Percentiles rank a stretch among this genome's conserved stretches.
Evolutionary conservation across 2,888 invertebrate species (phyloP).

Genomic region (Vanessa cardui): DNA sequence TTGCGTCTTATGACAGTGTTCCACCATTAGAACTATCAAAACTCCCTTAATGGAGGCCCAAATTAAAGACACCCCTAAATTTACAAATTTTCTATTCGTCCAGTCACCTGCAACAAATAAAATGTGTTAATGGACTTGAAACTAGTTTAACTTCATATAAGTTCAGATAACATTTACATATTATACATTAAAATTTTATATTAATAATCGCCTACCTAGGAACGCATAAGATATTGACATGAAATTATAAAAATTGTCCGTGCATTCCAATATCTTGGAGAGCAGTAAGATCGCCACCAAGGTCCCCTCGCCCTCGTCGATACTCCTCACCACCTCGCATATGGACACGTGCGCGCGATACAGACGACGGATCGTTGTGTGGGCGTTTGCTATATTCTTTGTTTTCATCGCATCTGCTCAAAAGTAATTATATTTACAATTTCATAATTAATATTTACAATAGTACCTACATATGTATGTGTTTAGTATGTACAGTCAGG

Average conservation of each 20-base stretch:
- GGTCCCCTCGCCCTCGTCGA: neutral
- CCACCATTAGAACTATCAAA: neutral
- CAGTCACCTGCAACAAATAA: neutral
- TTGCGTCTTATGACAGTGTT: conserved; percentile 5
- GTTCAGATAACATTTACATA: too few relatives aligned
- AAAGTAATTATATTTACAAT: too few relatives aligned
- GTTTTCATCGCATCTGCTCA: neutral
- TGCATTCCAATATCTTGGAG: neutral
- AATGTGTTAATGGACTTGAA: too few relatives aligned
- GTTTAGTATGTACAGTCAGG: too few relatives aligned
- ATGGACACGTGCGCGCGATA: neutral
- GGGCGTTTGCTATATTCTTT: neutral
- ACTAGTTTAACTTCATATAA: too few relatives aligned
- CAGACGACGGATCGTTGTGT: neutral
- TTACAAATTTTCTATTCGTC: neutral
- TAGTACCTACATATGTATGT: too few relatives aligned
- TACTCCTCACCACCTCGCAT: neutral
- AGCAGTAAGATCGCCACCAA: neutral
- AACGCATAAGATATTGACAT: too few relatives aligned
- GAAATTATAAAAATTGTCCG: too few relatives aligned
- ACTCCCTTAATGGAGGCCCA: conserved; percentile 6
- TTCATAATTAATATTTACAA: too few relatives aligned
- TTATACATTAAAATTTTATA: too few relatives aligned
- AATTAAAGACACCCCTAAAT: neutral
- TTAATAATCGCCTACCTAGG: too few relatives aligned